phyloP scores from a whole-genome alignment of 2,113 vertebrate genomes.

The Psittacara wagleri region DNA sequence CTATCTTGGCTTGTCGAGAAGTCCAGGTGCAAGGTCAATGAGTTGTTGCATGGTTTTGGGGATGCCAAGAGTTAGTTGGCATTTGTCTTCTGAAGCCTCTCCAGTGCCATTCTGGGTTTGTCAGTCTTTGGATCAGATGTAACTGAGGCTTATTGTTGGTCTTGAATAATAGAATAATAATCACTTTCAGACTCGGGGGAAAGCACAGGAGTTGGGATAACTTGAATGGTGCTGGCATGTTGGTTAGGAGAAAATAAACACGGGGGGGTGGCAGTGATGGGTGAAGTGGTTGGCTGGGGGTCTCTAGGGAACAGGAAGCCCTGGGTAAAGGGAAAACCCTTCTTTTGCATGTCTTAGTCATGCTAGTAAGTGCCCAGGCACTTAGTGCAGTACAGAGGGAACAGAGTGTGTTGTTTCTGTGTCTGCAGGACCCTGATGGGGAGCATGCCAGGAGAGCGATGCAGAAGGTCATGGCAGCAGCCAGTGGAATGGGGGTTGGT shows the following conservation, averaged over 20 bases:
- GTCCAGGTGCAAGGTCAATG: not conserved
- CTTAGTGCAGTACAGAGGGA: not conserved
- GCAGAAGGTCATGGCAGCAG: slow-evolving; percentile 83
- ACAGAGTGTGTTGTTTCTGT: not conserved
- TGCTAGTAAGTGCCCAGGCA: fast-evolving
- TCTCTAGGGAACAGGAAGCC: not conserved
- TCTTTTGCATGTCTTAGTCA: not conserved
- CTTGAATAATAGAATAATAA: not conserved
- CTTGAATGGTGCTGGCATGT: not conserved
- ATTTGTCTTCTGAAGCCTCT: not conserved
- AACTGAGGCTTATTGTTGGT: not conserved
- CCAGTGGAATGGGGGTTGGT: slow-evolving; percentile 80
- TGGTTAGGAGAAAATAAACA: not conserved
- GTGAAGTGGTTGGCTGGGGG: not conserved
- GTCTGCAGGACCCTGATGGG: slow-evolving; percentile 87
- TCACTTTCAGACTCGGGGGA: not conserved
- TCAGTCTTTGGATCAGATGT: not conserved
- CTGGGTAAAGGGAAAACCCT: too few species aligned
- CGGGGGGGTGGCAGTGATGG: too few species aligned
- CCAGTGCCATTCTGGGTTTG: not conserved
- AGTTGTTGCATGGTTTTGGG: not conserved
- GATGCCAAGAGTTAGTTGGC: not conserved
- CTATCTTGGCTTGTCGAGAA: not conserved
- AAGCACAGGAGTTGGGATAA: not conserved
- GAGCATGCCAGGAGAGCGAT: slow-evolving; percentile 92